Base-by-base conservation (phyloP, 2,888 invertebrate genomes). In the Thera obeliscata region DNA sequence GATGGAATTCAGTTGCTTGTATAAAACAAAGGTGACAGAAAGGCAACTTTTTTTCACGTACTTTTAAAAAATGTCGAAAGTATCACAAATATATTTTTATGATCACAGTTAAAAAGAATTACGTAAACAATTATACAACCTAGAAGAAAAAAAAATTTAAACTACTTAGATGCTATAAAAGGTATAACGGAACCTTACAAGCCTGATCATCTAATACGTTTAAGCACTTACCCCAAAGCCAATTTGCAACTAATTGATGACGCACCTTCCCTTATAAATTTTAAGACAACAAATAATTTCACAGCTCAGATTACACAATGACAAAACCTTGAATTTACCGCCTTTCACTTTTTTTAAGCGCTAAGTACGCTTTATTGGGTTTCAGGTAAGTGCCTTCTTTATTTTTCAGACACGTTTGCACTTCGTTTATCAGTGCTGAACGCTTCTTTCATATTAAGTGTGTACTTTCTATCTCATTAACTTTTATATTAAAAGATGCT, bases 271-370 rank as follows among this genome's bases (percentile, higher is more conserved):
- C 83, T 80, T 78, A 83, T 85, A 80, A 82, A 85, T 88, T 90
- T 87, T 85, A 91, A 90, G 88, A 88, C 84, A 87, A 87, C 86
- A 89, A 89, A 89, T 87, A 84, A 86, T 84, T 82, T 83, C 80
- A 81, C 76, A 77, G 76, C 78, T 76, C 72, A 75, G 77, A 78
- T 77, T 80, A 75, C 76, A 81, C 81, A 84, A 85, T 84, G 83
- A 83, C 84, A 85, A 86, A 85, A 86, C 83, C 79, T 81, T 76
- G 80, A 83, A 84, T 84, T 81, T 76, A 83, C 81, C 78, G 73
- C 78, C 77, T 77, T 52, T 7, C 6, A 52, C 52, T 52, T 52
- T 52, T 50, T 52, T 80, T 79, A 81, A 80, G 78, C 79, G 75
- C 78, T 82, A 80, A 83, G 79, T 81, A 84, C 79, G 80, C 76